Evolutionary conservation across 2,888 invertebrate species (phyloP), one percentile per base, ranked within the genome.

Genomic region (Oscheius sp.): DNA sequence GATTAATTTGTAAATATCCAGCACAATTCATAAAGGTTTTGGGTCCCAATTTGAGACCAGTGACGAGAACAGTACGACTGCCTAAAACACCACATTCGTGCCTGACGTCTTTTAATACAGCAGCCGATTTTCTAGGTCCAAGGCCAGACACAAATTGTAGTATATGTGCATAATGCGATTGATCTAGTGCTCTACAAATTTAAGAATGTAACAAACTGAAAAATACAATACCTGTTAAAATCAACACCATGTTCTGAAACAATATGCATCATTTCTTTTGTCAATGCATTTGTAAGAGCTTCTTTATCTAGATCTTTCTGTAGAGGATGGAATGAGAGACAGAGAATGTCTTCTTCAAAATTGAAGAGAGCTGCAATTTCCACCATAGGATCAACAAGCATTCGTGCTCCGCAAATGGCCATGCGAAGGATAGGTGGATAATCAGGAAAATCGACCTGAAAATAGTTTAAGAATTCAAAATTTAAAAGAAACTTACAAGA

Each of bases 11-110:
- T 67, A 99, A 94, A 86, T 99, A 98, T 28, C 97, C 98, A 8
- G 97, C 95, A 88, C 96, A 96, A 87, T 98, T 98, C 78, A 98
- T 94, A 86, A 98, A 97, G 0, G 97, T 94, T 88, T 94, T 95
- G 0, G 96, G 96, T 0, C 97, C 97, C 93, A 98, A 93, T 85
- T 95, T 94, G 86, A 95, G 96, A 1, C 92, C 90, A 0, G 94
- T 95, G 14, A 98, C 95, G 22, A 98, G 89, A 86, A 96, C 95
- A 0, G 95, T 95, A 26, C 77, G 67, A 57, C 75, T 80, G 67
- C 83, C 85, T 36, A 85, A 71, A 28, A 82, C 30, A 26, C 76
- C 76, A 30, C 80, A 77, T 47, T 81, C 76, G 56, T 84, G 81
- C 59, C 70, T 69, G 20, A 85, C 74, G 57, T 86, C 86, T 84